Conservation (phyloP, 2,797 vertebrate genomes). For the Heterohyrax brucei region DNA sequence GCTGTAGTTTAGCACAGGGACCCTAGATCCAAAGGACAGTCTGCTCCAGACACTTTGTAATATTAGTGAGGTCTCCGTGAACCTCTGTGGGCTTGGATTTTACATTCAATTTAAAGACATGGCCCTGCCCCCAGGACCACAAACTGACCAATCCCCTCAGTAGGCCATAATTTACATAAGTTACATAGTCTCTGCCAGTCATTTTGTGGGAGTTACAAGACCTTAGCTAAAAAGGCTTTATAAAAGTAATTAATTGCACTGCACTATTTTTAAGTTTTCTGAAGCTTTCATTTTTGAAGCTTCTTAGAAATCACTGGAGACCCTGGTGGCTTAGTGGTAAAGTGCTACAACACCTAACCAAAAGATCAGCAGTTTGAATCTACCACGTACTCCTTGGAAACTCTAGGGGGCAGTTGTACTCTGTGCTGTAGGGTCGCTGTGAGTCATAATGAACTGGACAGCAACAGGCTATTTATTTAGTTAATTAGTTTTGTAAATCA, state of each 20-base stretch:
- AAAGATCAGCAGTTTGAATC: no score
- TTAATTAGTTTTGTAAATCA: conserved; percentile 20
- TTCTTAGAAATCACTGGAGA: conserved; percentile 28
- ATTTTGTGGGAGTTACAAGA: background rate
- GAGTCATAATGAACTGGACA: no score
- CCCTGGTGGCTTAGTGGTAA: no score
- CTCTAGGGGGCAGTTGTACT: no score
- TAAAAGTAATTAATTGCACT: background rate
- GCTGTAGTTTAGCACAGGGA: background rate
- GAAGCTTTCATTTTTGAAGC: conserved; percentile 60
- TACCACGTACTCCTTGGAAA: no score
- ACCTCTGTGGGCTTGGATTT: background rate
- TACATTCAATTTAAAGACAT: background rate
- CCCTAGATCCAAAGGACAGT: background rate
- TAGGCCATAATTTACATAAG: background rate
- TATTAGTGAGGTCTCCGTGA: background rate
- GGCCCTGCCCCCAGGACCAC: background rate
- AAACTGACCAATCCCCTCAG: background rate
- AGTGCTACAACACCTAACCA: no score
- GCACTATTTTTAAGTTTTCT: conserved; percentile 46
- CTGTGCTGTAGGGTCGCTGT: no score
- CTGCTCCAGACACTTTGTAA: background rate
- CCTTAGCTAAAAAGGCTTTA: background rate
- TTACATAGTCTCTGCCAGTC: background rate
- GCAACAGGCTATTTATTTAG: no score